These are phyloP conservation scores for Epinotia demarniana DNA, from an alignment of 2,888 invertebrate species.

Conservation along the genomic window DNA sequence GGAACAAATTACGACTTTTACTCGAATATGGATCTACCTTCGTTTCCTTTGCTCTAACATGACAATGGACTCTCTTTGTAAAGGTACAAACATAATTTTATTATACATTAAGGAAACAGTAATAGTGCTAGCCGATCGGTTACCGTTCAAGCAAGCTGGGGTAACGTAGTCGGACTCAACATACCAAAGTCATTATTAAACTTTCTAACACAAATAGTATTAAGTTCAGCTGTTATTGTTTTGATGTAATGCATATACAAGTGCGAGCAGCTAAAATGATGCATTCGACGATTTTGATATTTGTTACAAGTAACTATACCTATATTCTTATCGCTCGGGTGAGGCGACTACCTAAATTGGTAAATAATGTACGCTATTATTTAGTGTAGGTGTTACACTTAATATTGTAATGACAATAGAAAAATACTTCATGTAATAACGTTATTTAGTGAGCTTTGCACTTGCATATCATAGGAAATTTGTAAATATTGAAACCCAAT, in stretches of 20 bases:
- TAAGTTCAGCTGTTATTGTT: conserved; percentile 75
- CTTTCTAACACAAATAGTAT: conserved; percentile 78
- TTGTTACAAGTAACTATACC: conserved; percentile 65
- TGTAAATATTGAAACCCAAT: conserved; percentile 70
- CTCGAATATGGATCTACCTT: conserved; percentile 79
- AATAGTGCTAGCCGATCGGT: conserved; percentile 77
- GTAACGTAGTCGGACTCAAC: conserved; percentile 57
- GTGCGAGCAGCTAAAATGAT: conserved; percentile 80
- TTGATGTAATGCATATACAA: conserved; percentile 79
- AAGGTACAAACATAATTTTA: conserved; percentile 81
- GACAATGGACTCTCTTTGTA: conserved; percentile 84
- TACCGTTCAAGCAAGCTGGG: conserved; percentile 75
- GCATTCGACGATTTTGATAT: conserved; percentile 72
- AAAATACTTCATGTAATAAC: conserved; percentile 62
- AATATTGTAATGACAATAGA: conserved; percentile 64
- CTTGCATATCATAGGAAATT: conserved; percentile 81
- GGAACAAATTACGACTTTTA: conserved; percentile 71
- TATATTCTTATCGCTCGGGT: conserved; percentile 60
- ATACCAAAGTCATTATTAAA: conserved; percentile 82
- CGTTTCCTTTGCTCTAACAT: conserved; percentile 77
- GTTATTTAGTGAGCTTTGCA: conserved; percentile 84
- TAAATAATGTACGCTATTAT: conserved; percentile 58
- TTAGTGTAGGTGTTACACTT: conserved; percentile 71
- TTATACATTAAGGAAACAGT: conserved; percentile 72
- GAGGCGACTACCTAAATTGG: conserved; percentile 57